Evolutionary conservation across 2,113 vertebrate genomes (phyloP), one percentile per base, ranked within the genome.

Genomic region (Vulpes ferrilata): DNA sequence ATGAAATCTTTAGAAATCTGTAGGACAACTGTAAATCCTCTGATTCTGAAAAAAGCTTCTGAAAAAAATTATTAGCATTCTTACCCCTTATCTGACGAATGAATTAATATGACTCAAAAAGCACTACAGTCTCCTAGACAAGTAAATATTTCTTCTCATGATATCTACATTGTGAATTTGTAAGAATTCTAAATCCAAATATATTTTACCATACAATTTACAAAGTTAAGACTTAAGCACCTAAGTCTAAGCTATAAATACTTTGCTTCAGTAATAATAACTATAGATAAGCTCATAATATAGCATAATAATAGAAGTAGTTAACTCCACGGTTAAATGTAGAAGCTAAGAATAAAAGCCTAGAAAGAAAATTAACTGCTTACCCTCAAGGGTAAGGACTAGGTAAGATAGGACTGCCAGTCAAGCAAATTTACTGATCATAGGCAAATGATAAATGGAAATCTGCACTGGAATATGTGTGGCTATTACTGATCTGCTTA

Each of bases 401-500:
- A 43, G 43, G 7, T 82, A 84, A 92, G 30, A 35, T 80, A 84
- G 60, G 60, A 83, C n/a, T 88, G n/a, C 81, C 73, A 90, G 35
- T 78, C 88, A 95, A 89, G 59, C 7, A 90, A 57, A 97, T 69
- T 48, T 95, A 95, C 25, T 90, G n/a, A 76, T 80, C 8, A 22
- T 13, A 73, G 74, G 35, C 25, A 97, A 93, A 90, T 55, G 43
- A 97, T 38, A 95, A 96, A 96, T 15, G 95, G 59, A 97, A 94
- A 92, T 94, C 62, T 97, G 48, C 81, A 62, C 55, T 91, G 78
- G 91, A 94, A 96, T 95, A 53, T 74, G 19, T 84, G 55, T 55
- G 20, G 27, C 82, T 30, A 73, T 25, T 69, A 95, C 6, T 59
- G 5, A 87, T 81, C 74, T 92, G 59, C 35, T 93, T 67, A 79